phyloP scores from a whole-genome alignment of 2,797 vertebrate genomes.

The Tadarida brasiliensis region DNA sequence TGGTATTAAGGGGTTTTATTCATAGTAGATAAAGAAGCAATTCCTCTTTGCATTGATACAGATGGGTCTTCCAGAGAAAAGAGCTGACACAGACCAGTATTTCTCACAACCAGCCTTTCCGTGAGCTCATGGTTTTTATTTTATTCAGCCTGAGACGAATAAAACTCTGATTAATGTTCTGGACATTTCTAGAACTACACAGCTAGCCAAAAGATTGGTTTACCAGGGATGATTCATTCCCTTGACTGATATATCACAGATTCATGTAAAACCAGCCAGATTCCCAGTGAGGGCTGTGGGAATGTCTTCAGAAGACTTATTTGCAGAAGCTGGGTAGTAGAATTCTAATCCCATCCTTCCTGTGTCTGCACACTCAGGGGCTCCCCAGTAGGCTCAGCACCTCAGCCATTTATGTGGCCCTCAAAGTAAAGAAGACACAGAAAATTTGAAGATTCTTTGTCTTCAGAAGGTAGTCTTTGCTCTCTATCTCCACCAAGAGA shows the following conservation, averaged over 20 bases:
- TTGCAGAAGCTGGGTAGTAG: not conserved
- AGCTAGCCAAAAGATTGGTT: not conserved
- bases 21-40: not conserved
- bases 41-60: not conserved
- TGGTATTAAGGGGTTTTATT: conserved; percentile 18
- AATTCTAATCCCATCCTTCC: not conserved
- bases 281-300: not conserved
- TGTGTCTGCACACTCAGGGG: not conserved
- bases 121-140: not conserved
- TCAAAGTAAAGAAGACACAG: not conserved
- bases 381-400: not conserved
- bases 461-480: not conserved
- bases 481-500: not conserved
- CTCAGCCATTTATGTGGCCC: not conserved
- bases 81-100: not conserved
- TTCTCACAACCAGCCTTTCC: not conserved
- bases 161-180: conserved; percentile 17
- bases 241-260: not conserved
- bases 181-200: not conserved
- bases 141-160: conserved; percentile 19
- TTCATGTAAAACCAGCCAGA: not conserved
- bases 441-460: not conserved
- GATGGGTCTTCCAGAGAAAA: not conserved
- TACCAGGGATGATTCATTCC: not conserved
- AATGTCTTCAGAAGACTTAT: not conserved